These are phyloP conservation scores for Marronus borbonicus DNA, from an alignment of 2,888 invertebrate species.

Conservation along the genomic window DNA sequence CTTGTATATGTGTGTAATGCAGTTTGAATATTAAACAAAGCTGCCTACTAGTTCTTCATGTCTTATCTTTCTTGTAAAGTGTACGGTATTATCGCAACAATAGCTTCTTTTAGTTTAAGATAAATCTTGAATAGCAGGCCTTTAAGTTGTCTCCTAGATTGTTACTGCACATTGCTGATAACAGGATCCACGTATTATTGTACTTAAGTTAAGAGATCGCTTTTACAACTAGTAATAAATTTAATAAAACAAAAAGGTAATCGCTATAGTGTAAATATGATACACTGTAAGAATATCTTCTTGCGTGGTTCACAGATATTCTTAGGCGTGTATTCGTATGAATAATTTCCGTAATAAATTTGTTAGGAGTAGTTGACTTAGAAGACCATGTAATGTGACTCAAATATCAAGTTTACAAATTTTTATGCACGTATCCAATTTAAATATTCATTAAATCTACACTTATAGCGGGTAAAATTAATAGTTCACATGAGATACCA, in stretches of 20 bases:
- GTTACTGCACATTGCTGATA: not conserved
- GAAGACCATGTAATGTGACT: constrained; percentile 30
- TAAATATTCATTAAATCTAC: constrained; percentile 4
- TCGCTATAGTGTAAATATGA: constrained; percentile 1
- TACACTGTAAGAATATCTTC: constrained; percentile 24
- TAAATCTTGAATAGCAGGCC: constrained; percentile 25
- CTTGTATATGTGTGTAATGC: not conserved
- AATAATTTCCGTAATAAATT: too few species aligned
- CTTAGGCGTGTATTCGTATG: too few species aligned
- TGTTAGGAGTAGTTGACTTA: constrained; percentile 12
- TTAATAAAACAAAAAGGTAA: constrained; percentile 18
- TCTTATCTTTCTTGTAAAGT: constrained; percentile 19
- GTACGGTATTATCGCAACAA: constrained; percentile 36
- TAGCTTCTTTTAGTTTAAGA: constrained; percentile 23
- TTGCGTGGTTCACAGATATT: not conserved
- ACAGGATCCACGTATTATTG: constrained; percentile 1
- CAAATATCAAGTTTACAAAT: constrained; percentile 24
- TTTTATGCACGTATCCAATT: constrained; percentile 1
- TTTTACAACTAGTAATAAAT: constrained; percentile 34
- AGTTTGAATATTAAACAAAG: constrained; percentile 8
- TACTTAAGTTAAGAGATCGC: not conserved
- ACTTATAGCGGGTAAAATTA: not conserved
- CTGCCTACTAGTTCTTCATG: not conserved
- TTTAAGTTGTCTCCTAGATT: constrained; percentile 18
- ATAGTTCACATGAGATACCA: too few species aligned